Base-by-base conservation (phyloP, 2,888 invertebrate species). In the Psylliodes chrysocephalus region DNA sequence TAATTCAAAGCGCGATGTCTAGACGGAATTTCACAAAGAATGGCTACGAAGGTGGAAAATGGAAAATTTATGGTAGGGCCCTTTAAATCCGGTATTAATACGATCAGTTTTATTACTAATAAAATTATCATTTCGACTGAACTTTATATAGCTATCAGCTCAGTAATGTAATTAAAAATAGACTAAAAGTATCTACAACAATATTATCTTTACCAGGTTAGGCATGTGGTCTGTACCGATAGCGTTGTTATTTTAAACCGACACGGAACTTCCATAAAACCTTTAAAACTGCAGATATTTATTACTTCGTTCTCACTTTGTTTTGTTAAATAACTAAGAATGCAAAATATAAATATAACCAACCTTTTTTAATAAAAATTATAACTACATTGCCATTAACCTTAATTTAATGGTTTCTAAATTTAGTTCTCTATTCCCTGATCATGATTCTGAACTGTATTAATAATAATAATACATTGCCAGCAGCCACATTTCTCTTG, bases 1-100 rank as follows among this genome's bases (percentile, higher is more conserved):
- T 77, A 79, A 79, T 80, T 79, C 75, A 72, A 60, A 67, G 72
- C 74, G 74, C 69, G 72, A 71, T 73, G 79, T 78, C 78, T 79
- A 79, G 79, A 78, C 72, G 71, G 71, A 44, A 33, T 47, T 55
- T 56, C 63, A 46, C 53, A 53, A 15, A 60, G 60, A 30, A 42
- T 22, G 67, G 38, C 51, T 57, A 33, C 17, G 35, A 38, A 52
- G 44, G 44, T 47, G 54, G 47, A 61, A 42, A 25, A 38, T 54
- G 25, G 42, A 15, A 46, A 61, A 54, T 54, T 60, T 44, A 53
- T 52, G 5, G 46, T 12, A 4, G 1, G 12, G n/a, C 35, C 2
- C 1, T 14, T 46, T 46, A 19, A 19, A 8, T 12, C 46, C 5
- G 12, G 19, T 12, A 22, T 46, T 46, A 44, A 17, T 18, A 10